Conservation (phyloP, 2,113 vertebrate species). For the Carollia perspicillata region DNA sequence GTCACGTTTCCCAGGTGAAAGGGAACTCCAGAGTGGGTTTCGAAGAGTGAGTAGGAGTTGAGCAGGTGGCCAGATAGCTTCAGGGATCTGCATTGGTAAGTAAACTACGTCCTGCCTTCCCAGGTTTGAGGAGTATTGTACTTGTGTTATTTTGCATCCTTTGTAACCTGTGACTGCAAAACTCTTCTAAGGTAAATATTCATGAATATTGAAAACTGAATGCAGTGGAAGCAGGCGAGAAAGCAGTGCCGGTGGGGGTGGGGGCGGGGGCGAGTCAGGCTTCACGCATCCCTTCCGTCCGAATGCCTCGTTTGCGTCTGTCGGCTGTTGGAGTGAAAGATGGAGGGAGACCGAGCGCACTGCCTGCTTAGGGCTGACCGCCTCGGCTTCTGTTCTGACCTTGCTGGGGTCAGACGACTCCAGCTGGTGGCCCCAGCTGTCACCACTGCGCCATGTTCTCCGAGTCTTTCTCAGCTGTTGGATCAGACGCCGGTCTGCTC, state of each 20-base stretch:
- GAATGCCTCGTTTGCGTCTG: background rate
- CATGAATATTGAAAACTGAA: background rate
- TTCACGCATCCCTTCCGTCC: background rate
- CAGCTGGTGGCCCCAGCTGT: background rate
- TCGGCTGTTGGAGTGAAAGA: background rate
- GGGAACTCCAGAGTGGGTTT: background rate
- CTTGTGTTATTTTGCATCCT: background rate
- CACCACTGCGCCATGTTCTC: fast-evolving
- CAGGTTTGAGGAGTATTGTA: background rate
- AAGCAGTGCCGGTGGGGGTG: fast-evolving
- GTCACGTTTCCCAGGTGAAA: background rate
- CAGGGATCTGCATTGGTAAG: background rate
- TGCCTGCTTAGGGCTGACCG: background rate
- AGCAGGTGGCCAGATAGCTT: background rate
- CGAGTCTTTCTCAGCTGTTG: background rate
- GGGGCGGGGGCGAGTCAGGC: fast-evolving
- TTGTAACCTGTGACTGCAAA: background rate
- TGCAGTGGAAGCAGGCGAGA: background rate
- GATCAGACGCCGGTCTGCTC: background rate
- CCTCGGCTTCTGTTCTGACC: background rate
- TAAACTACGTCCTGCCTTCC: background rate
- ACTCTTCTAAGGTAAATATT: background rate
- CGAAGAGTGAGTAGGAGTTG: conserved; percentile 9
- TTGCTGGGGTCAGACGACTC: background rate
- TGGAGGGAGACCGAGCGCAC: background rate